Evolutionary conservation across 2,888 invertebrate genomes (phyloP).

Genomic region (Hetaerina titia): DNA sequence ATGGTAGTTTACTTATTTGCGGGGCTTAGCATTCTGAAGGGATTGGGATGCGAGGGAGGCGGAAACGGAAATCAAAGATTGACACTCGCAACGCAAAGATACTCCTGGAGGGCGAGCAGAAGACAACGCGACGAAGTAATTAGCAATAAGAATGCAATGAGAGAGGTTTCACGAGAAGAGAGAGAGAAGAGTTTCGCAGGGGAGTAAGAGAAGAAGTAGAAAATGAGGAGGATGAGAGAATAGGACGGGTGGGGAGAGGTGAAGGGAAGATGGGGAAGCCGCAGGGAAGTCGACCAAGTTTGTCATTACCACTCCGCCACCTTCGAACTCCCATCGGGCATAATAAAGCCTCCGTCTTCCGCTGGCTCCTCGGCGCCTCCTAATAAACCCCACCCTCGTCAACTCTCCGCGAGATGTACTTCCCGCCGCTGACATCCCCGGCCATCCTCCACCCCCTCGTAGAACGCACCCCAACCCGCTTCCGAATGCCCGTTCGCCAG

Average conservation of each 20-base stretch:
- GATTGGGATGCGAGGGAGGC: no score
- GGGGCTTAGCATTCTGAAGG: no score
- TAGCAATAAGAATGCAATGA: not conserved
- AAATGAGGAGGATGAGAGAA: not conserved
- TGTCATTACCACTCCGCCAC: constrained; percentile 8
- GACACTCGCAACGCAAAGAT: no score
- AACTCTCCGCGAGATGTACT: constrained; percentile 12
- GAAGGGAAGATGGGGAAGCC: not conserved
- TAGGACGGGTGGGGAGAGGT: not conserved
- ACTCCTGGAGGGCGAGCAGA: no score
- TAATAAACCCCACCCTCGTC: not conserved
- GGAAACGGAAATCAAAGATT: no score
- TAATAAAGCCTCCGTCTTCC: not conserved
- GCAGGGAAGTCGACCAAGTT: constrained; percentile 5
- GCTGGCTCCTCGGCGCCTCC: not conserved
- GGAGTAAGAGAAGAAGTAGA: not conserved
- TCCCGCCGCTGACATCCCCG: not conserved
- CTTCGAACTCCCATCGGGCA: constrained; percentile 46
- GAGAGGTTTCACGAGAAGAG: not conserved
- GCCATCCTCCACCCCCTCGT: not conserved
- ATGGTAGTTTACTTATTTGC: no score
- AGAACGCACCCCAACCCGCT: not conserved
- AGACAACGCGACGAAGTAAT: constrained; percentile 1
- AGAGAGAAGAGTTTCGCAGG: not conserved
- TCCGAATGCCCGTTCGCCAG: not conserved